Evolutionary conservation across 1,140 invertebrate genomes (phyloP), one percentile per base, ranked within the genome.

Genomic region (Drosophila micromelanica): DNA sequence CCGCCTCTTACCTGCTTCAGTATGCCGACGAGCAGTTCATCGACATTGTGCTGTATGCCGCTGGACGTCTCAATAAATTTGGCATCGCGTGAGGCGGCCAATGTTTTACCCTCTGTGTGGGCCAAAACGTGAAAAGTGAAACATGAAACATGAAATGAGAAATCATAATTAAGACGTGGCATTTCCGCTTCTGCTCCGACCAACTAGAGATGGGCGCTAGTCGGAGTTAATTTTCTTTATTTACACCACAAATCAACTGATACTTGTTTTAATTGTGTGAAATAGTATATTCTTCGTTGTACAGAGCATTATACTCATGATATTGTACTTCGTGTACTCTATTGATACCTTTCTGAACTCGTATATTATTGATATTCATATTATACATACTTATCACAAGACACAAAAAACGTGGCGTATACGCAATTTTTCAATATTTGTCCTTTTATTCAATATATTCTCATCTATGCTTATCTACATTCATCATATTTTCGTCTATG

Each of bases 61-160:
- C 96, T 96, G 0, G 97, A 98, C 1, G 97, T 97, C 91, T 98
- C 97, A 72, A 98, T 98, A 93, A 97, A 98, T 92, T 98, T 98
- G 92, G 96, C 97, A 90, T 97, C 96, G 84, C 95, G 94, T n/a
- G 96, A 95, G 38, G 95, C 95, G 0, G 97, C 97, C 76, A 98
- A 91, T 20, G 95, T 94, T 92, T 97, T 98, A 1, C 97, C 97
- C 91, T 98, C 97, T 98, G 61, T 43, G 46, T 49, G 49, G n/a
- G n/a, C n/a, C 12, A 40, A 61, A 49, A 30, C 35, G 51, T 73
- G 52, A 63, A 60, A 73, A 23, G 40, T 38, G 52, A 56, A 76
- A 68, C 35, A 45, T 43, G 23, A 43, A 48, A 49, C 45, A 48
- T 61, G 45, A 60, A 48, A 65, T 54, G 54, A 35, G 38, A 15